phyloP scores from a whole-genome alignment of 2,113 vertebrate species.

The Lipotes vexillifer region DNA sequence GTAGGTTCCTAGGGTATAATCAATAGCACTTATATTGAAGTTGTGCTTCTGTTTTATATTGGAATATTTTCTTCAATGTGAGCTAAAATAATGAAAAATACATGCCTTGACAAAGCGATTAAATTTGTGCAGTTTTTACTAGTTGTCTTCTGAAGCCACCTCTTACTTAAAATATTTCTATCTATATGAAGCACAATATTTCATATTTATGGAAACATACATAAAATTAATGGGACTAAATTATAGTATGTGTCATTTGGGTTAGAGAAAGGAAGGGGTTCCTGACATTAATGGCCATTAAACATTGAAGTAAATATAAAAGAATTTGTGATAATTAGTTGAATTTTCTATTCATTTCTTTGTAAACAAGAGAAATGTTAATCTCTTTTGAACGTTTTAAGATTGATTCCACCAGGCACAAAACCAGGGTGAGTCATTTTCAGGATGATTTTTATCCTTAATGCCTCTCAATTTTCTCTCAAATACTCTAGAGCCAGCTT shows the following conservation, averaged over 20 bases:
- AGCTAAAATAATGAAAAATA: background rate
- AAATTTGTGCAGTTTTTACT: background rate
- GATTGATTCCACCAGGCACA: background rate
- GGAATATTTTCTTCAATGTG: background rate
- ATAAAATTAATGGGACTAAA: background rate
- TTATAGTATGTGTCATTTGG: background rate
- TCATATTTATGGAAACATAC: background rate
- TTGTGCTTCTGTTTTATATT: slow-evolving; percentile 2
- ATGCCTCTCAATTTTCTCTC: background rate
- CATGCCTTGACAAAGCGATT: background rate
- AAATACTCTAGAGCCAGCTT: background rate
- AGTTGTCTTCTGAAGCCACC: background rate
- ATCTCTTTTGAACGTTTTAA: background rate
- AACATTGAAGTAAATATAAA: background rate
- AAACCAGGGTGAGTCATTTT: background rate
- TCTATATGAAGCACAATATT: background rate
- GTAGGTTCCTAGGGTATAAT: background rate
- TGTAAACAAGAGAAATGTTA: background rate
- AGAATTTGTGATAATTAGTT: background rate
- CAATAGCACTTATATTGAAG: background rate
- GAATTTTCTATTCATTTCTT: background rate
- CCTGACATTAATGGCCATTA: background rate
- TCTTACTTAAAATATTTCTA: background rate
- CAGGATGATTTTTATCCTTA: background rate
- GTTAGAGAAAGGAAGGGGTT: background rate